A percentile compares a stretch with the other conserved stretches of the same genome.
phyloP scores from a whole-genome alignment of 2,797 vertebrate genomes.

The Coreius guichenoti region DNA sequence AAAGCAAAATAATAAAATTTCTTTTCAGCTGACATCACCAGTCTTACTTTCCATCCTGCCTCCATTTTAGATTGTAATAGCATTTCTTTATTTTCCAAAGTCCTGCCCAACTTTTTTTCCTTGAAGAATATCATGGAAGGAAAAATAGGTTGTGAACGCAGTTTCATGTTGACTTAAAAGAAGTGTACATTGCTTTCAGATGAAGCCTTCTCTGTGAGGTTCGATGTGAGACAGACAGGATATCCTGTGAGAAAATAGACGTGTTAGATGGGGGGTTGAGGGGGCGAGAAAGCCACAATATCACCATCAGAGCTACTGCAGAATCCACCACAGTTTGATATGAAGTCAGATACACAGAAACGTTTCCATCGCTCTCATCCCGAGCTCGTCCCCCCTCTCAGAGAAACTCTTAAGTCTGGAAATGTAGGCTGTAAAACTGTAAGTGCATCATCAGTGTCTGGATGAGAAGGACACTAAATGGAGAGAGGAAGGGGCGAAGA shows the following conservation, averaged over 20 bases:
- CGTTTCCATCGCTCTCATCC: conserved; percentile 1
- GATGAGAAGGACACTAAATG: neutral
- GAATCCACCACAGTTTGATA: conserved; percentile 20
- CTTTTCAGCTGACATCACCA: neutral
- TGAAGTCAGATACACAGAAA: neutral
- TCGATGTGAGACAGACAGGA: neutral
- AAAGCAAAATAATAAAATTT: neutral
- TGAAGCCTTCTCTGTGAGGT: conserved; percentile 1
- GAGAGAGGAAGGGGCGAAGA: neutral
- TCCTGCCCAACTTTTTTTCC: neutral
- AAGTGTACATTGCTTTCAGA: neutral
- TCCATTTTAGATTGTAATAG: neutral
- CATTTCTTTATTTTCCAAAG: neutral
- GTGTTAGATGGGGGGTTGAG: neutral
- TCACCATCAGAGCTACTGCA: conserved; percentile 14
- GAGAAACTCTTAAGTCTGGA: neutral
- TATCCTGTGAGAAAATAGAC: conserved; percentile 17
- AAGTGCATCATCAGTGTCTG: conserved; percentile 32
- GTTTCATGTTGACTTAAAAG: neutral
- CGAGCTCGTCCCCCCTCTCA: neutral
- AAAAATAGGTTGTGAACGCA: neutral
- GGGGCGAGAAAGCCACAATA: neutral
- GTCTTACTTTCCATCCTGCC: neutral
- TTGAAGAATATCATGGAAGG: neutral
- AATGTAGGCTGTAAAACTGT: conserved; percentile 1